Base-by-base conservation (phyloP, 2,113 vertebrate species). In the Glareola pratincola region DNA sequence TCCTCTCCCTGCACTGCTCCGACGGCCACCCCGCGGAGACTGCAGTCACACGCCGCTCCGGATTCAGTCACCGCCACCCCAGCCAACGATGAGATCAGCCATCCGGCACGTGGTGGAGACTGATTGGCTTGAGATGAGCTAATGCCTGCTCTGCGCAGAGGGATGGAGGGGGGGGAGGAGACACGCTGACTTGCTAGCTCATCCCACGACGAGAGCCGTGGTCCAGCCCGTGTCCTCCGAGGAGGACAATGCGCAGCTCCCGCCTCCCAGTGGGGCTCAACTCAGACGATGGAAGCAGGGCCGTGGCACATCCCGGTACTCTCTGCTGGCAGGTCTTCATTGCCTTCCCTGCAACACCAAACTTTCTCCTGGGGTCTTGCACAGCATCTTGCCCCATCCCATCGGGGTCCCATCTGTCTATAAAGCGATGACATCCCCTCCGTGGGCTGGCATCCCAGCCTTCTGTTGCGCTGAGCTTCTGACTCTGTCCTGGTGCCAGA, bases 331-430 rank as follows among this genome's bases (percentile, higher is more conserved):
- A 4, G 85, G 83, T 95, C 93, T 78, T 89, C 68, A 32, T 64
- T 72, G 92, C 94, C 91, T 93, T 96, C 91, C 92, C 79, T 11
- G 23, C 2, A 2, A 56, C 62, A 79, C 47, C 10, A 10, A 92
- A 45, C 87, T 79, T 95, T 95, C 90, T 95, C 92, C 91, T 24
- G 12, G 85, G 94, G 88, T 88, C 96, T 7, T 50, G 90, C 81
- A 81, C 88, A 92, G 94, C 79, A 81, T 56, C 76, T 83, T 3
- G 0, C 68, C 87, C 94, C 89, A 80, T 73, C 90, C 96, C 97
- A 93, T 90, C 97, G 85, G 84, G 54, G 94, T 87, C 95, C 98
- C 98, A 86, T 98, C 98, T 98, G 98, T 97, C 96, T 84, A 79
- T 51, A 14, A 75, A 85, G 96, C 19, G 16, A 98, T 97, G 98